A percentile compares a stretch with the other conserved stretches of the same genome.
These are phyloP conservation scores for Erpetoichthys calabaricus DNA, from an alignment of 2,797 vertebrate genomes.

Conservation along the genomic window DNA sequence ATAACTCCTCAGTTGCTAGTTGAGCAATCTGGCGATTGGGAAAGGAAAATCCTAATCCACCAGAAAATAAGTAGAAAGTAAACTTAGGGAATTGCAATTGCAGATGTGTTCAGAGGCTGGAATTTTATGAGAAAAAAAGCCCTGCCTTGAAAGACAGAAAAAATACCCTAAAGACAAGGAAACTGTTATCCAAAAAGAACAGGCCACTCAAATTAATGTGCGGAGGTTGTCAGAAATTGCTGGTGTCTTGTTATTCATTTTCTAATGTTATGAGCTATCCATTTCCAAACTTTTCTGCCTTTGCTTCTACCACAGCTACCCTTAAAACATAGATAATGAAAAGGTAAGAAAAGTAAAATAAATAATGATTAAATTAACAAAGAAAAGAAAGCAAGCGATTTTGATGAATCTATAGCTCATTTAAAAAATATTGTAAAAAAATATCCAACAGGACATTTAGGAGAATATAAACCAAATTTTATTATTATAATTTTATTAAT, in stretches of 20 bases:
- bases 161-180: background rate
- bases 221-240: background rate
- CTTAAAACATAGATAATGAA: no score
- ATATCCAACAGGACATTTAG: no score
- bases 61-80: background rate
- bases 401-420: no score
- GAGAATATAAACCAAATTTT: no score
- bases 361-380: no score
- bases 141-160: slow-evolving; percentile 3
- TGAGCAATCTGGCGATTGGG: background rate
- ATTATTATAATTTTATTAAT: no score
- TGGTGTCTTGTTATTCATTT: background rate
- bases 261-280: no score
- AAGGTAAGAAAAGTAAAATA: no score
- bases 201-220: slow-evolving; percentile 19
- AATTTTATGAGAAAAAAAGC: background rate
- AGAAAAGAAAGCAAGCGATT: no score
- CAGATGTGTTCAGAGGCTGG: slow-evolving; percentile 12
- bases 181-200: slow-evolving; percentile 21
- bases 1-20: background rate
- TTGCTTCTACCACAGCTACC: no score
- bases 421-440: no score
- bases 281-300: no score
- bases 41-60: slow-evolving; percentile 2
- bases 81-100: slow-evolving; percentile 10